Evolutionary conservation across 53 echinoderm and acorn worm species (phyloP).

Genomic region (Crossaster papposus): DNA sequence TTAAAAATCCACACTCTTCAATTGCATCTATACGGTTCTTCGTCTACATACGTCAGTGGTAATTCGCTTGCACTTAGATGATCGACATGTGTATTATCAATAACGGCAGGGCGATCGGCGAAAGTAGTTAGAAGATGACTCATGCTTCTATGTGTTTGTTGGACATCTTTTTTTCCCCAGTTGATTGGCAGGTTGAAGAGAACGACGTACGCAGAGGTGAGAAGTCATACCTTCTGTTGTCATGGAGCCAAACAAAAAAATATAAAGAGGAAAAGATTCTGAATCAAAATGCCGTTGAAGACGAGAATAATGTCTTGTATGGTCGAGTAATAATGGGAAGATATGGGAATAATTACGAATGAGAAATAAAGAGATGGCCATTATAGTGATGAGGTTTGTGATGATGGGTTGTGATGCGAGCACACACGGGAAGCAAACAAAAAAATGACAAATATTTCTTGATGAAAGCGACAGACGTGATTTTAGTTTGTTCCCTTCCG

Average conservation of each 20-base stretch:
- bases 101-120: constrained; percentile 5
- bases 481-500: background rate
- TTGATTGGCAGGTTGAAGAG: constrained; percentile 33
- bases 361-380: background rate
- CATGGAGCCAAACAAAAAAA: constrained; percentile 50
- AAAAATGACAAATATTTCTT: background rate
- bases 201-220: background rate
- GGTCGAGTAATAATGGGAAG: background rate
- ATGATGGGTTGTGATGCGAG: background rate
- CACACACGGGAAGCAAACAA: background rate
- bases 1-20: background rate
- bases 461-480: background rate
- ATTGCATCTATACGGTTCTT: background rate
- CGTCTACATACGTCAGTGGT: background rate
- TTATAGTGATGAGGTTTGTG: background rate
- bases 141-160: constrained; percentile 25
- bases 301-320: background rate
- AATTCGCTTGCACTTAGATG: background rate
- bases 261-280: background rate
- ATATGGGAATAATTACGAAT: constrained; percentile 4
- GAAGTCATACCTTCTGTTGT: constrained; percentile 19
- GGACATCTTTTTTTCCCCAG: background rate
- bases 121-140: constrained; percentile 12
- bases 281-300: background rate
- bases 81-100: constrained; percentile 12